A percentile compares a stretch with the other conserved stretches of the same genome.
These are phyloP conservation scores for honey bee (Apis mellifera) DNA, from an alignment of 1,140 invertebrate species.

Conservation along the genomic window Amel_HAv3.1 CM009945.2:4338501-4339000, in stretches of 20 bases:
- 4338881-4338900: slow-evolving; percentile 57
- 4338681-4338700: slow-evolving; percentile 43
- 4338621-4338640: neutral
- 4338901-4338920: slow-evolving; percentile 57
- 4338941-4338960: slow-evolving; percentile 42
- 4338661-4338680: slow-evolving; percentile 12
- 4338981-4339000: slow-evolving; percentile 34
- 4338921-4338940: slow-evolving; percentile 12
- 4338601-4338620: slow-evolving; percentile 10
- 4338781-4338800: slow-evolving; percentile 31
- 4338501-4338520: slow-evolving; percentile 63
- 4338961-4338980: slow-evolving; percentile 24
- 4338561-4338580: neutral
- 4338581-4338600: slow-evolving; percentile 4
- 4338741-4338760: slow-evolving; percentile 26
- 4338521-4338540: slow-evolving; percentile 34
- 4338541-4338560: slow-evolving; percentile 34
- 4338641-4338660: slow-evolving; percentile 36
- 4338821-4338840: slow-evolving; percentile 57
- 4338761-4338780: slow-evolving; percentile 10
- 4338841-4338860: slow-evolving; percentile 45
- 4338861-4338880: slow-evolving; percentile 30
- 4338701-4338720: slow-evolving; percentile 33
- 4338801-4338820: slow-evolving; percentile 29
- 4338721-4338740: slow-evolving; percentile 39